Conservation (phyloP, 2,113 vertebrate species). For the Grus americana region DNA sequence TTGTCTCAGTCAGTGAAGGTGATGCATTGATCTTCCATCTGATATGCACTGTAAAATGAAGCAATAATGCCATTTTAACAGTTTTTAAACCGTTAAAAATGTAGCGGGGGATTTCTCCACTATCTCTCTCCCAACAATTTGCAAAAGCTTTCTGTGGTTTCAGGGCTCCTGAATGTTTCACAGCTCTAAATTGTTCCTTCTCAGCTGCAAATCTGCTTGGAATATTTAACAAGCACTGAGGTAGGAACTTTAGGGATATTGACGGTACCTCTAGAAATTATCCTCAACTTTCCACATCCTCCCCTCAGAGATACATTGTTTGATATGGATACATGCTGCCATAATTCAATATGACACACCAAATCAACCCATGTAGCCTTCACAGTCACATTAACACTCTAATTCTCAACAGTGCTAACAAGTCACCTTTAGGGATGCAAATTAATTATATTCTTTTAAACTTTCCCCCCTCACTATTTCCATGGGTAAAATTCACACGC, state of each 20-base stretch:
- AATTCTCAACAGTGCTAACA: conserved; percentile 22
- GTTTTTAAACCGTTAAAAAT: neutral
- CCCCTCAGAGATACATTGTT: neutral
- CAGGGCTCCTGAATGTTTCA: neutral
- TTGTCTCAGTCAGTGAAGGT: neutral
- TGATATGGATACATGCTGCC: neutral
- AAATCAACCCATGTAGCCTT: conserved; percentile 4
- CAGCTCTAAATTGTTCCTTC: neutral
- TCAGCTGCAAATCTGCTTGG: neutral
- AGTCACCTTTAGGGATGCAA: conserved; percentile 12
- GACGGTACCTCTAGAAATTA: neutral
- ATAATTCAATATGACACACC: conserved; percentile 25
- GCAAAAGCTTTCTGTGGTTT: neutral
- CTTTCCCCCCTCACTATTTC: neutral
- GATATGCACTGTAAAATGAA: neutral
- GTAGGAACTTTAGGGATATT: neutral
- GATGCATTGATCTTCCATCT: neutral
- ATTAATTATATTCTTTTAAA: conserved; percentile 32
- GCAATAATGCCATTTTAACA: neutral
- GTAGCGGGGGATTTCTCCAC: accelerated
- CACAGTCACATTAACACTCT: neutral
- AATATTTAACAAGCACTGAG: neutral
- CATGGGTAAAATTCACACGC: neutral
- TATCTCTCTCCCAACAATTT: neutral
- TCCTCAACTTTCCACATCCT: neutral